Conservation (phyloP, 2,888 invertebrate genomes). For the Rhynchonema sp. region DNA sequence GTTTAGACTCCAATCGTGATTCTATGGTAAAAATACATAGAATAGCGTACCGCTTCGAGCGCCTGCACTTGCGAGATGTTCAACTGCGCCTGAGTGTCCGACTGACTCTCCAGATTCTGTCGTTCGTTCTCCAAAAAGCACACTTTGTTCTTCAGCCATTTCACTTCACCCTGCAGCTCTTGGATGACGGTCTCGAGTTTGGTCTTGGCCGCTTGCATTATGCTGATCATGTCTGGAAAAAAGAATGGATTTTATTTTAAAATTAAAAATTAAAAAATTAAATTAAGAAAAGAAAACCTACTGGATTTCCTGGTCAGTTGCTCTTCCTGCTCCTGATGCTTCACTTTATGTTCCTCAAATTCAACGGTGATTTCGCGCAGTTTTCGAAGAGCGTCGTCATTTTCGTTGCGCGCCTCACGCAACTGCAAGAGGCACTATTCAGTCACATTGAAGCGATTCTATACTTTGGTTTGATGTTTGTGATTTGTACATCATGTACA, state of each 20-base stretch:
- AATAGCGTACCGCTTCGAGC: conserved; percentile 21
- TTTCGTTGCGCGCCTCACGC: conserved; percentile 18
- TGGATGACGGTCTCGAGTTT: conserved; percentile 20
- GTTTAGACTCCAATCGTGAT: no score
- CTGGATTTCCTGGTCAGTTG: conserved; percentile 13
- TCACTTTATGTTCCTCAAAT: conserved; percentile 11
- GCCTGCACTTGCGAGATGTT: conserved; percentile 25
- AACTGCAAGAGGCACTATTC: conserved; percentile 12
- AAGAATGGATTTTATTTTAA: no score
- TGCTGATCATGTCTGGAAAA: conserved; percentile 14
- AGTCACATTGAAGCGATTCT: no score
- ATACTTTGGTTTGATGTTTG: no score
- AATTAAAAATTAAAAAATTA: no score
- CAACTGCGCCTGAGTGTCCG: conserved; percentile 24
- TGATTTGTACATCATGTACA: no score
- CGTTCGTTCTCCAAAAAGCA: conserved; percentile 26
- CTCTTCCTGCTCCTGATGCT: conserved; percentile 14
- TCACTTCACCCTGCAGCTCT: conserved; percentile 23
- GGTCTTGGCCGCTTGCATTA: conserved; percentile 19
- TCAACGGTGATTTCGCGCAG: conserved; percentile 13
- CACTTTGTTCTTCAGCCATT: conserved; percentile 22
- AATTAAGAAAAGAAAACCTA: conserved; percentile 9
- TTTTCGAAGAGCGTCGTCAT: conserved; percentile 14
- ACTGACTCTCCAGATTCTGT: conserved; percentile 24
- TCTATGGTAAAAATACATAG: no score